Evolutionary conservation across 2,113 vertebrate species (phyloP), one percentile per base, ranked within the genome.

Genomic region (Actenoides hombroni): DNA sequence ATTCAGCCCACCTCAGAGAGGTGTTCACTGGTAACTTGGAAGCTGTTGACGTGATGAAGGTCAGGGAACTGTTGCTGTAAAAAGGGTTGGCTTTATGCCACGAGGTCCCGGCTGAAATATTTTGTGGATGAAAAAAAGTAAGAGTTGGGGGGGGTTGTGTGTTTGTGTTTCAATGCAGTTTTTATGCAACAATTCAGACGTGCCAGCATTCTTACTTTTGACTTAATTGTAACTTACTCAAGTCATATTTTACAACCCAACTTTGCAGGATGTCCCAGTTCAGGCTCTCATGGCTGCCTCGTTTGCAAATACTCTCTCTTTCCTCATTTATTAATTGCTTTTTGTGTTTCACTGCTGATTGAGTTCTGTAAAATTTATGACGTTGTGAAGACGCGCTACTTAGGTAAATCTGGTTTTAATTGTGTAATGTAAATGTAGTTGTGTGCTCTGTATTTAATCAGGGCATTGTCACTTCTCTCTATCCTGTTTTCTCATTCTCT

Each of bases 401-500:
- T 67, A 64, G 60, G 42, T 67, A 86, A 93, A 86, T 57, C 79
- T 69, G 40, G 8, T 44, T 92, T 91, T 65, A 89, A 67, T 73
- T 74, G 70, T 70, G 39, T 70, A 40, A 37, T 82, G 84, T 86
- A 79, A 82, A 71, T 90, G 35, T 28, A 77, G 60, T 51, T 84
- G 13, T 93, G 69, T 61, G 73, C 70, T 93, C 83, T 95, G 92
- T 64, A 59, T 95, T 92, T 92, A 88, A 93, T 96, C 80, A 96
- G 92, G 44, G 93, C 77, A 83, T 95, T 96, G 63, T 87, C 80
- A 92, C 59, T 92, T 97, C 88, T 94, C 78, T 87, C 69, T 90
- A 9, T 81, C 61, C 44, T 87, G 63, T 91, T 94, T 94, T 65
- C 70, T 76, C 64, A 65, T 89, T 87, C 90, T 64, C 23, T 82